Conservation (phyloP, 1,140 invertebrate species). For the Pemphigus obesinymphae region DNA sequence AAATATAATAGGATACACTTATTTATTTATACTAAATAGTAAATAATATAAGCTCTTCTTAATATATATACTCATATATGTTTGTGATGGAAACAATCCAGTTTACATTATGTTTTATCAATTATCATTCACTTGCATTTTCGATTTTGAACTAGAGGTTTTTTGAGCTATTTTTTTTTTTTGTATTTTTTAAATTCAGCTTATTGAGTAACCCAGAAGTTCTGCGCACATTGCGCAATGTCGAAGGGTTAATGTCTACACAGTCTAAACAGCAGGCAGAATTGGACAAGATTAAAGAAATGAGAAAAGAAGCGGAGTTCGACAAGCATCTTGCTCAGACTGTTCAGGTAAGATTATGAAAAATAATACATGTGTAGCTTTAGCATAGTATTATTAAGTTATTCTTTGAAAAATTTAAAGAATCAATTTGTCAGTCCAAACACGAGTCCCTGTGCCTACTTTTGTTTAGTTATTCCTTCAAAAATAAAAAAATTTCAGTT, state of each 20-base stretch:
- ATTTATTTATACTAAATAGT: not conserved
- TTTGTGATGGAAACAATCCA: too few species aligned
- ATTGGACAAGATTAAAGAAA: conserved; percentile 64
- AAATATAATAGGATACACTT: not conserved
- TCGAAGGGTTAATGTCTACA: conserved; percentile 55
- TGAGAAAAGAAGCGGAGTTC: conserved; percentile 70
- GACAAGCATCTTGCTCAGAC: conserved; percentile 71
- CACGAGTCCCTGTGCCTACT: conserved; percentile 39
- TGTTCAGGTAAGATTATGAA: conserved; percentile 54
- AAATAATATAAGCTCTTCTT: not conserved
- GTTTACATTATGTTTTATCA: not conserved
- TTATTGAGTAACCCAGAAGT: conserved; percentile 69
- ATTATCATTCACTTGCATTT: conserved; percentile 9
- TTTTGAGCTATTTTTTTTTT: conserved; percentile 34
- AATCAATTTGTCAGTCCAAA: conserved; percentile 19
- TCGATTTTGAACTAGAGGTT: conserved; percentile 9
- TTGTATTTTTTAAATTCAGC: conserved; percentile 48
- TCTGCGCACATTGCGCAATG: conserved; percentile 63
- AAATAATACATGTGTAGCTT: conserved; percentile 13
- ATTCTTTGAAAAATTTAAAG: not conserved
- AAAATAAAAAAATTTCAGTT: conserved; percentile 31
- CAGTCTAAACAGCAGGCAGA: conserved; percentile 50
- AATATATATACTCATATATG: not conserved
- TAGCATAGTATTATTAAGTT: conserved; percentile 9
- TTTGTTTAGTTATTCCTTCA: conserved; percentile 36